These are phyloP conservation scores for Grus americana DNA, from an alignment of 2,113 vertebrate species.

Conservation along the genomic window DNA sequence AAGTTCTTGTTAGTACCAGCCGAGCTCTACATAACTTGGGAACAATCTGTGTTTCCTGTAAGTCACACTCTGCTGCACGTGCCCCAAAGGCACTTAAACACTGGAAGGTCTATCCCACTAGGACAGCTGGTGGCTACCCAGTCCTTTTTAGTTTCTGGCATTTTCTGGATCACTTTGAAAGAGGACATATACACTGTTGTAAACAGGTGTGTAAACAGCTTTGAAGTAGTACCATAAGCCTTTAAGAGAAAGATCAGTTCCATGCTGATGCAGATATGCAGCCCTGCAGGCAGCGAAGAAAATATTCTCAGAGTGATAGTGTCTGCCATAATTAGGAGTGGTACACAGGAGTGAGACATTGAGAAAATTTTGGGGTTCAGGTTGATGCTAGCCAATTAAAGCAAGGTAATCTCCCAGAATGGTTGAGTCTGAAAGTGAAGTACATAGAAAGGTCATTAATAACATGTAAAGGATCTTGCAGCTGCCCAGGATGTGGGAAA, in stretches of 20 bases:
- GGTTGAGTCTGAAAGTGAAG: neutral
- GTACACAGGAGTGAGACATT: neutral
- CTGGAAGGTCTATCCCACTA: neutral
- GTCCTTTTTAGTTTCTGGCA: neutral
- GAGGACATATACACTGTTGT: neutral
- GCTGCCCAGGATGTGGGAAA: neutral
- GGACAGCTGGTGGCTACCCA: neutral
- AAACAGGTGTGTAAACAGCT: neutral
- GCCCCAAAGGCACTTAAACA: neutral
- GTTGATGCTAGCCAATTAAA: neutral
- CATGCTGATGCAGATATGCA: accelerated
- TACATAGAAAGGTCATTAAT: neutral
- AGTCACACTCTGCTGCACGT: neutral
- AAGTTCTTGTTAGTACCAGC: neutral
- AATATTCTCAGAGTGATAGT: neutral
- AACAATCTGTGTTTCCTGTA: neutral
- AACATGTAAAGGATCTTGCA: neutral
- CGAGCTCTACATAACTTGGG: neutral
- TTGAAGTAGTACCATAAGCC: neutral
- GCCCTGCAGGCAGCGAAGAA: neutral
- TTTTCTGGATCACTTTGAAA: neutral
- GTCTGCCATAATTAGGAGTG: neutral
- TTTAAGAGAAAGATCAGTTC: neutral
- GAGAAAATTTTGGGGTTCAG: neutral
- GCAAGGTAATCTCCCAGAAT: neutral